A percentile compares a stretch with the other conserved stretches of the same genome.
phyloP scores from a whole-genome alignment of 2,888 invertebrate species.

The Crematogaster levior region DNA sequence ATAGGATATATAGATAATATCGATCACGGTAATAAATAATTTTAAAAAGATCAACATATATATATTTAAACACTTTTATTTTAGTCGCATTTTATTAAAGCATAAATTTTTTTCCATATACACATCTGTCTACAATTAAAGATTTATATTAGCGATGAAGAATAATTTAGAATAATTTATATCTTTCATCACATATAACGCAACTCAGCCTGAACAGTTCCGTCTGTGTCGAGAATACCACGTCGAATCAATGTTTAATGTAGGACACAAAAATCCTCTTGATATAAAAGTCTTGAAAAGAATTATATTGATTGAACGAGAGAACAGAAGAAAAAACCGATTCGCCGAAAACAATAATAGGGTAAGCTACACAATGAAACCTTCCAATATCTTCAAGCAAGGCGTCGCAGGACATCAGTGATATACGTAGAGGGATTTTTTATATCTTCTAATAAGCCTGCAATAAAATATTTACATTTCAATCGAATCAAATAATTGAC shows the following conservation, averaged over 20 bases:
- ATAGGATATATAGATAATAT: not conserved
- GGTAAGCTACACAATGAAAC: slow-evolving; percentile 36
- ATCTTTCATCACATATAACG: slow-evolving; percentile 27
- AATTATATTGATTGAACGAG: slow-evolving; percentile 13
- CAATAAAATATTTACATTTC: slow-evolving; percentile 67
- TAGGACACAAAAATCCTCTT: slow-evolving; percentile 14
- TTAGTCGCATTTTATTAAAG: slow-evolving; percentile 76
- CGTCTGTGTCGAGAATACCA: slow-evolving; percentile 1
- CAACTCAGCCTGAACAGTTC: slow-evolving; percentile 8
- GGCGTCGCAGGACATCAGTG: slow-evolving; percentile 86
- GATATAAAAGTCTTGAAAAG: slow-evolving; percentile 37
- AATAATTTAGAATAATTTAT: slow-evolving; percentile 49
- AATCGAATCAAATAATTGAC: not conserved
- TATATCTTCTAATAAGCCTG: slow-evolving; percentile 90
- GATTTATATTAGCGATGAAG: slow-evolving; percentile 53
- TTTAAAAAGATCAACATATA: not conserved
- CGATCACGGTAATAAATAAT: not conserved
- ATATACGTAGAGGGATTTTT: slow-evolving; percentile 89
- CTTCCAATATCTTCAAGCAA: slow-evolving; percentile 75
- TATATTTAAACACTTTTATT: slow-evolving; percentile 36
- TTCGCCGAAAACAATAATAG: slow-evolving; percentile 50
- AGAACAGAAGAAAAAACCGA: slow-evolving; percentile 10
- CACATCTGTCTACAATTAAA: slow-evolving; percentile 57
- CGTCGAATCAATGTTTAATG: slow-evolving; percentile 35
- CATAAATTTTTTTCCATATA: slow-evolving; percentile 73